These are phyloP conservation scores for Mormyrus hasselquistii DNA, from an alignment of 2,797 vertebrate genomes.

Conservation along the genomic window DNA sequence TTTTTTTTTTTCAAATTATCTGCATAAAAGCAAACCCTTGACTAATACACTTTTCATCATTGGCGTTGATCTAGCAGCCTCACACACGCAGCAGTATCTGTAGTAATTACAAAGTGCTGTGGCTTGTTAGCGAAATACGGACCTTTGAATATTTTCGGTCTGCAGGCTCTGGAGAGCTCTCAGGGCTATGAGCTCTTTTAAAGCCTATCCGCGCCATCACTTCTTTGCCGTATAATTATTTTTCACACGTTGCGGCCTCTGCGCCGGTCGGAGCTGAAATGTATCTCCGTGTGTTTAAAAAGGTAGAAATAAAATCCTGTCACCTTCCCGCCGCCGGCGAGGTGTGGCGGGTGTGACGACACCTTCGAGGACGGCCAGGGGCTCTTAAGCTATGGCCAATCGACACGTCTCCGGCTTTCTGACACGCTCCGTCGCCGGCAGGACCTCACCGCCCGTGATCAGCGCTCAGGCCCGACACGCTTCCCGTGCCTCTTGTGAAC, in stretches of 20 bases:
- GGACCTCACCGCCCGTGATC: constrained; percentile 58
- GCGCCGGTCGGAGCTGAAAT: not conserved
- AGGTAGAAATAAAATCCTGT: constrained; percentile 22
- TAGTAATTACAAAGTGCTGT: not conserved
- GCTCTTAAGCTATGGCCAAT: constrained; percentile 64
- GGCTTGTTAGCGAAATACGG: not conserved
- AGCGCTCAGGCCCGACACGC: constrained; percentile 38
- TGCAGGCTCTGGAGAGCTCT: not conserved
- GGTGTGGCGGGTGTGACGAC: constrained; percentile 31
- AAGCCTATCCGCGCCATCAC: not conserved
- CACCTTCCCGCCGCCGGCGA: constrained; percentile 35
- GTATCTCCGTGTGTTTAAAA: constrained; percentile 5
- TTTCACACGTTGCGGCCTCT: constrained; percentile 12
- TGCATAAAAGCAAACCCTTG: not conserved
- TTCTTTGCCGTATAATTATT: not conserved
- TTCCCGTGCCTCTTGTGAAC: constrained; percentile 40
- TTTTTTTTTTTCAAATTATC: not conserved
- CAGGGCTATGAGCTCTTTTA: not conserved
- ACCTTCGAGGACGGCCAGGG: constrained; percentile 38
- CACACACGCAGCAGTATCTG: not conserved
- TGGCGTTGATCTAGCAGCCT: not conserved
- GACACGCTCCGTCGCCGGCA: constrained; percentile 65
- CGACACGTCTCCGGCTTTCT: constrained; percentile 65
- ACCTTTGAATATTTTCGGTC: not conserved
- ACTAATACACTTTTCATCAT: not conserved